Conservation (phyloP, 2,888 invertebrate genomes). For the Eupeodes luniger region DNA sequence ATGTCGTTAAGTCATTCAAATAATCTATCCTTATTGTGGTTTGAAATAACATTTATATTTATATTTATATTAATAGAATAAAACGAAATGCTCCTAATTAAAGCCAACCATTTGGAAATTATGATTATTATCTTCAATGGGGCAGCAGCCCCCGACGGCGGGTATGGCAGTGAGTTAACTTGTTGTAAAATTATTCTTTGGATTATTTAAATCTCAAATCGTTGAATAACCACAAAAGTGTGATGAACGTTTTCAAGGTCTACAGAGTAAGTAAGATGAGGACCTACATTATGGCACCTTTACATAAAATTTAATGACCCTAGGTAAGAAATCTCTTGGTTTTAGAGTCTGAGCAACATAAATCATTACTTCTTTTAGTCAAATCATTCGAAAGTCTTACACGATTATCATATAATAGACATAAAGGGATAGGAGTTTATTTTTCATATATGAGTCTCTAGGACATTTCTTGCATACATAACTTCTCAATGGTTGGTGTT, state of each 20-base stretch:
- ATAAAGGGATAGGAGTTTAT: too few relatives aligned
- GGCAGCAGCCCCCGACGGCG: neutral
- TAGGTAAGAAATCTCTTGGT: too few relatives aligned
- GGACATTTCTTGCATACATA: too few relatives aligned
- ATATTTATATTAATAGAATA: neutral
- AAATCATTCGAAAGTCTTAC: too few relatives aligned
- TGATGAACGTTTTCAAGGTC: neutral
- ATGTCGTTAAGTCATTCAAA: neutral
- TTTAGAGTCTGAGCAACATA: too few relatives aligned
- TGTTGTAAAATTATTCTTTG: conserved; percentile 31
- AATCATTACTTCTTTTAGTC: too few relatives aligned
- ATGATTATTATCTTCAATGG: conserved; percentile 22
- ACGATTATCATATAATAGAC: too few relatives aligned
- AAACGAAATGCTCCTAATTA: conserved; percentile 33
- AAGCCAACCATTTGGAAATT: conserved; percentile 40
- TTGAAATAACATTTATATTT: neutral
- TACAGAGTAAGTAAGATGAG: too few relatives aligned
- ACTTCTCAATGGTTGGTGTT: too few relatives aligned
- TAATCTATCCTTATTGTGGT: conserved; percentile 1
- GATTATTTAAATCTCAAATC: conserved; percentile 41
- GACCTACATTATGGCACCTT: too few relatives aligned
- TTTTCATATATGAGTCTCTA: too few relatives aligned
- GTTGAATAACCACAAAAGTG: conserved; percentile 4
- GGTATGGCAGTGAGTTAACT: neutral
- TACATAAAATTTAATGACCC: too few relatives aligned